A percentile compares a stretch with the other conserved stretches of the same genome.
These are phyloP conservation scores for Erebia palarica DNA, from an alignment of 2,888 invertebrate species.

Conservation along the genomic window DNA sequence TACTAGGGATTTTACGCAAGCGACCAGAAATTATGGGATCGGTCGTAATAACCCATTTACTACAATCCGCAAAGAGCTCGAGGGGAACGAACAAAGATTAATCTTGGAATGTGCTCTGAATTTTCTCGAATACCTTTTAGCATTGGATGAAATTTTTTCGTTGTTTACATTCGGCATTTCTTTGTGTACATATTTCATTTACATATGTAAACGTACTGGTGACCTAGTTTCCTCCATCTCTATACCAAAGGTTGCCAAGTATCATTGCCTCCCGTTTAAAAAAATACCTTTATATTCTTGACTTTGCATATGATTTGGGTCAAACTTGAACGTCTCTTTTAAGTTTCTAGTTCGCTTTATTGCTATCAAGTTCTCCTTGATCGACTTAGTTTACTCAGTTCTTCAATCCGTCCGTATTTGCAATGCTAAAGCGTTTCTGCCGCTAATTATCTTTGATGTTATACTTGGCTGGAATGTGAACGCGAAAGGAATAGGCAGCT, in stretches of 20 bases:
- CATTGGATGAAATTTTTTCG: neutral
- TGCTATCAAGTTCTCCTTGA: slow-evolving; percentile 28
- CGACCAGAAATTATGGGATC: slow-evolving; percentile 35
- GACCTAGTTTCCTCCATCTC: slow-evolving; percentile 25
- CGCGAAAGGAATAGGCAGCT: slow-evolving; percentile 25
- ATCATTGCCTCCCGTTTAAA: slow-evolving; percentile 19
- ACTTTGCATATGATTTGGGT: slow-evolving; percentile 8
- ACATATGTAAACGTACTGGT: slow-evolving; percentile 14
- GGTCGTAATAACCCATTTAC: slow-evolving; percentile 38
- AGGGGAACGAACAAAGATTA: slow-evolving; percentile 29
- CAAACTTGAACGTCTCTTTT: neutral
- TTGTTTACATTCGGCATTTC: slow-evolving; percentile 22
- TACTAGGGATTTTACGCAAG: slow-evolving; percentile 39
- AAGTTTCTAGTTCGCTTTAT: slow-evolving; percentile 7
- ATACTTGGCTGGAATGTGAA: slow-evolving; percentile 27
- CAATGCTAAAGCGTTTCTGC: slow-evolving; percentile 19
- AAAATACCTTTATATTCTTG: slow-evolving; percentile 2
- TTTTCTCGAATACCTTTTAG: slow-evolving; percentile 19
- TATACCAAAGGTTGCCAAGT: slow-evolving; percentile 22
- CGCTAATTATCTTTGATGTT: slow-evolving; percentile 32
- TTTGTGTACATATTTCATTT: slow-evolving; percentile 21
- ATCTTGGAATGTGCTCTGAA: slow-evolving; percentile 29
- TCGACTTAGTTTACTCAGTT: slow-evolving; percentile 17
- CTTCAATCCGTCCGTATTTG: slow-evolving; percentile 22
- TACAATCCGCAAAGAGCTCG: slow-evolving; percentile 30